phyloP scores from a whole-genome alignment of 1,140 invertebrate genomes.

The Diorhabda elongata region DNA sequence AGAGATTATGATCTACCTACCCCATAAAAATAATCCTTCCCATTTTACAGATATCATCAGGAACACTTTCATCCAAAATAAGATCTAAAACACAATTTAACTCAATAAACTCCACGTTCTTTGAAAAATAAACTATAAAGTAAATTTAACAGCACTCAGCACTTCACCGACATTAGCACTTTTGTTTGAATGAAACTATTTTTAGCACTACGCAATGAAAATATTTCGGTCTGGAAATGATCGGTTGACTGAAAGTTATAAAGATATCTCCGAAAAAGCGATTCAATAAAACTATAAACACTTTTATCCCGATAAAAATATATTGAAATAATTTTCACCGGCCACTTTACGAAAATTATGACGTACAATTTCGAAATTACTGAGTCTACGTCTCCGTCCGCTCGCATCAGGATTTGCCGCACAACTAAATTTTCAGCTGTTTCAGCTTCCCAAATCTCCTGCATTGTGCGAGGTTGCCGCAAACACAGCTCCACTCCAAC shows the following conservation, averaged over 20 bases:
- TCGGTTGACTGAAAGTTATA: too few species aligned
- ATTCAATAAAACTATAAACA: too few species aligned
- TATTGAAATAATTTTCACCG: background rate
- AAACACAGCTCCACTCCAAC: background rate
- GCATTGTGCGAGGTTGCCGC: constrained; percentile 9
- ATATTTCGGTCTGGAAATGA: too few species aligned
- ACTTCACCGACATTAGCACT: too few species aligned
- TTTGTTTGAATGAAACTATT: too few species aligned
- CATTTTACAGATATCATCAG: constrained; percentile 24
- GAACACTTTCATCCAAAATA: constrained; percentile 8
- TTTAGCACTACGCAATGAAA: too few species aligned
- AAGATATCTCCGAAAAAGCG: too few species aligned
- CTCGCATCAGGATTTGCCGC: constrained; percentile 20
- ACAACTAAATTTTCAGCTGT: constrained; percentile 14
- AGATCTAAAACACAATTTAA: background rate
- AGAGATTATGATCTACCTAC: constrained; percentile 12
- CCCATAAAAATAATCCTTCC: constrained; percentile 15
- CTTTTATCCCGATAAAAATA: too few species aligned
- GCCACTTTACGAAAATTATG: background rate
- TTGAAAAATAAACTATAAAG: too few species aligned
- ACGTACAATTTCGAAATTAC: background rate
- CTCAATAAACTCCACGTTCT: too few species aligned
- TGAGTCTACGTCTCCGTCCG: constrained; percentile 8
- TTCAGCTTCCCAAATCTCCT: constrained; percentile 4
- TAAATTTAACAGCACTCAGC: too few species aligned